Evolutionary conservation across 1,140 invertebrate species (phyloP).

Genomic region (Pogonomyrmex californicus): DNA sequence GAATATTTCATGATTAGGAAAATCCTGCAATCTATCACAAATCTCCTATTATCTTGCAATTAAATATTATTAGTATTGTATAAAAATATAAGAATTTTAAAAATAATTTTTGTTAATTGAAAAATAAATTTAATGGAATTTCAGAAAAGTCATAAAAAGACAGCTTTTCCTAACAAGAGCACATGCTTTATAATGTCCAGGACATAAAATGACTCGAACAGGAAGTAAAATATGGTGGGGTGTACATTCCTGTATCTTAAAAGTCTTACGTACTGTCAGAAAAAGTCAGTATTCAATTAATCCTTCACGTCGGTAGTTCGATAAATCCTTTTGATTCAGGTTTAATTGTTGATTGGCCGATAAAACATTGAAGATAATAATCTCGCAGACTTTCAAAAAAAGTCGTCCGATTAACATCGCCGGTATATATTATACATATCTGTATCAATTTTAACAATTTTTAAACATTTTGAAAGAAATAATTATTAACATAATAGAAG

Average conservation of each 20-base stretch:
- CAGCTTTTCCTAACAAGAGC: neutral
- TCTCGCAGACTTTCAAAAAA: neutral
- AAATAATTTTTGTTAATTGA: neutral
- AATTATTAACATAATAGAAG: neutral
- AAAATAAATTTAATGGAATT: constrained; percentile 3
- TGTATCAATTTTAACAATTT: neutral
- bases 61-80: neutral
- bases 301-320: neutral
- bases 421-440: neutral
- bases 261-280: constrained; percentile 2
- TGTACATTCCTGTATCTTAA: constrained; percentile 2
- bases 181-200: neutral
- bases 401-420: neutral
- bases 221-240: constrained; percentile 42
- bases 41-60: neutral
- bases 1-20: neutral
- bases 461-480: neutral
- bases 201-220: neutral
- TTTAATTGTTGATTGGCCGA: neutral
- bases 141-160: neutral
- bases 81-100: neutral
- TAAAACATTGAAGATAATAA: neutral
- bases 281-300: constrained; percentile 31
- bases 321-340: neutral
- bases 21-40: neutral